Percentiles rank a stretch among this genome's conserved stretches.
phyloP scores from a whole-genome alignment of 2,113 vertebrate genomes.

The Ailurus styani region DNA sequence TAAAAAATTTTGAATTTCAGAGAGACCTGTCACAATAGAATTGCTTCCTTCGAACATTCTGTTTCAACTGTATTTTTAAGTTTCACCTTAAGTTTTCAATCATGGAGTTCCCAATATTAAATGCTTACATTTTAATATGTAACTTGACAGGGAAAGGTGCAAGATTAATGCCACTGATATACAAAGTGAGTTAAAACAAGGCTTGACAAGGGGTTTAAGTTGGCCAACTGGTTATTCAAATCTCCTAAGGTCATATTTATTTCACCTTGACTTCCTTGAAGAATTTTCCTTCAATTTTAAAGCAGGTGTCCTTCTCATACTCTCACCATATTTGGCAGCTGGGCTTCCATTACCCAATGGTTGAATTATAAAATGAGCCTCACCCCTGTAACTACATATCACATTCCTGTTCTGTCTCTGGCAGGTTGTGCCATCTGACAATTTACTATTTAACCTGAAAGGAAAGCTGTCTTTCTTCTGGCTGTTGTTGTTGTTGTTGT shows the following conservation, averaged over 20 bases:
- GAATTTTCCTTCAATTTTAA: neutral
- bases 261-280: neutral
- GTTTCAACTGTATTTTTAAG: neutral
- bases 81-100: conserved; percentile 6
- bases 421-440: neutral
- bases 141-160: neutral
- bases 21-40: neutral
- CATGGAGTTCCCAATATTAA: neutral
- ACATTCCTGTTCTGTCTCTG: neutral
- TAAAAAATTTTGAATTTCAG: neutral
- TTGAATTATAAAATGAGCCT: neutral
- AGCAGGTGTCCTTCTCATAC: neutral
- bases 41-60: neutral
- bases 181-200: neutral
- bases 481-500: neutral
- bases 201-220: neutral
- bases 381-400: neutral
- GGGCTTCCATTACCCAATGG: neutral
- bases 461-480: neutral
- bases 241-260: neutral
- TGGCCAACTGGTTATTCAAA: neutral
- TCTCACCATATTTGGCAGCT: neutral
- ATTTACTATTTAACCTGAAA: neutral
- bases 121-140: neutral
- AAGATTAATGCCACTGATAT: neutral